Evolutionary conservation across 1,140 invertebrate species (phyloP), one percentile per base, ranked within the genome.

Genomic region (Globodera rostochiensis): DNA sequence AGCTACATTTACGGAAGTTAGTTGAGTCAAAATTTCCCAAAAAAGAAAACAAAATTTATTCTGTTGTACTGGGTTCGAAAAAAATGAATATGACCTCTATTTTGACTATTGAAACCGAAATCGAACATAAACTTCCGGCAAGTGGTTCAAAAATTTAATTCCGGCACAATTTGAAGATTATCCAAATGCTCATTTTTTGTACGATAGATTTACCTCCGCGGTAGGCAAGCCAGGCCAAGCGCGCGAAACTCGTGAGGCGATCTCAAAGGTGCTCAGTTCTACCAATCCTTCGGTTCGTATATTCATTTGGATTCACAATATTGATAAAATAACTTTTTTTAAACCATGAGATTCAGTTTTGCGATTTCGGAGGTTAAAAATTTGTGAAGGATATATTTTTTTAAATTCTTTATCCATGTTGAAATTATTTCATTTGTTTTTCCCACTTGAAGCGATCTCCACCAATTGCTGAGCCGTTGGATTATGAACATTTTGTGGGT

Each of bases 401-500:
- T 25, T 0, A 36, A 36, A 36, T 36, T 36, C 2, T 36, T 3
- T 1, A 25, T 36, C 2, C 36, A 2, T 36, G 1, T 36, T 36
- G 36, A 36, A 25, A 36, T 36, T 36, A 36, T 36, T n/a, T 21
- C 15, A 81, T 21, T 60, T 81, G 36, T 82, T 73, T 57, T 81
- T 11, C 36, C 50, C 19, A 6, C 21, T 75, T 87, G 64, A 50
- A 85, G 86, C 60, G 86, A 50, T 49, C 60, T 8, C 60, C 80
- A 21, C 84, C 84, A 53, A 85, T 86, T 53, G 53, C 85, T 19
- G 57, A 64, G 49, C 83, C 85, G 1, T 67, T 86, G 21, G 85
- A 86, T 73, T 86, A 87, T 66, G 85, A 86, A 73, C 69, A 75
- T 45, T 86, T 86, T 77, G 75, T 86, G 66, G 67, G 78, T 8